Conservation (phyloP, 2,888 invertebrate species). For the Heliconius aoede region DNA sequence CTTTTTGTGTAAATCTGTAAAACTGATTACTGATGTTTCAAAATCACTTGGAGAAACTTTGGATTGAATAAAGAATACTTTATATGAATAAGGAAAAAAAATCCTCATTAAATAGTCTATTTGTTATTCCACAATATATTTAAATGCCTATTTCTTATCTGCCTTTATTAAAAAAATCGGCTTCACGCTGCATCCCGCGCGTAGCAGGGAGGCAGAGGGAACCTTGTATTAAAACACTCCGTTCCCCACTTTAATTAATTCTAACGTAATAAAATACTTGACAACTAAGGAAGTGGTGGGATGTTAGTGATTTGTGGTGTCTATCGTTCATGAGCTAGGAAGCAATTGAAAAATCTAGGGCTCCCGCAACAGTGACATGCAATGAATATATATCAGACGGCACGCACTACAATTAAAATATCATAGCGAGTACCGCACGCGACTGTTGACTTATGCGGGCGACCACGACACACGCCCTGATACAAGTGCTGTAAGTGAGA, state of each 20-base stretch:
- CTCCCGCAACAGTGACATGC: slow-evolving; percentile 36
- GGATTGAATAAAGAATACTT: not conserved
- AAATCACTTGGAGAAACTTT: not conserved
- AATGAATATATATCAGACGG: slow-evolving; percentile 48
- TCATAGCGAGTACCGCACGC: slow-evolving; percentile 80
- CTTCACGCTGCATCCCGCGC: too few relatives aligned
- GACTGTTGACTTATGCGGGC: slow-evolving; percentile 73
- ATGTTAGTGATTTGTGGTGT: slow-evolving; percentile 18
- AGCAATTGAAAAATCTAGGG: slow-evolving; percentile 27
- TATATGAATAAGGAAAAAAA: too few relatives aligned
- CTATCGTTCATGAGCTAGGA: slow-evolving; percentile 21
- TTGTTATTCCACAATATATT: too few relatives aligned
- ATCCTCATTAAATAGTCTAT: too few relatives aligned
- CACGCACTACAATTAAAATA: slow-evolving; percentile 82
- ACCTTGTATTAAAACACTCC: too few relatives aligned
- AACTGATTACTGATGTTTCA: not conserved
- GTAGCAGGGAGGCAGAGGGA: too few relatives aligned
- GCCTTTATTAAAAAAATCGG: too few relatives aligned
- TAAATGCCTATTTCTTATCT: not conserved
- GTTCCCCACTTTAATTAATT: too few relatives aligned
- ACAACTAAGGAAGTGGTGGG: slow-evolving; percentile 13
- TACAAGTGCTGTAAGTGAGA: slow-evolving; percentile 50
- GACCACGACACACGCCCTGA: slow-evolving; percentile 48
- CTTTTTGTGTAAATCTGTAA: too few relatives aligned
- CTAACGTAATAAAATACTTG: slow-evolving; percentile 9